Base-by-base conservation (phyloP, 53 echinoderm and acorn worm genomes). In the Mesocentrotus franciscanus region DNA sequence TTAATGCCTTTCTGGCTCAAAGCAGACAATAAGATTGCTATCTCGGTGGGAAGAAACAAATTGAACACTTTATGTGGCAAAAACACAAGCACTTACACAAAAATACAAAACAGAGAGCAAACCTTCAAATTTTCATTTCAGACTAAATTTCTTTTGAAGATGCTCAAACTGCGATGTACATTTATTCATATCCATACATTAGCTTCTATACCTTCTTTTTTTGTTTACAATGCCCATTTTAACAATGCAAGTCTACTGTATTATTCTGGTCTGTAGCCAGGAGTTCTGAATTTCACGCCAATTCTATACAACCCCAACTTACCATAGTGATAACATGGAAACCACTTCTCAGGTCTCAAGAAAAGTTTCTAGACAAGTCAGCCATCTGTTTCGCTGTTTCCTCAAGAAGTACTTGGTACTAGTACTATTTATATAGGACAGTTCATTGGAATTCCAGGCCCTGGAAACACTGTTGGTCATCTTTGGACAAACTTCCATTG, bases 261-360 rank as follows among this genome's bases (percentile, higher is more conserved):
- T 84, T 84, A 49, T 2, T 49, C 39, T 42, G 24, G 84, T 84
- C 84, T 39, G 36, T 9, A 84, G 34, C 84, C 20, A 26, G 76
- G 36, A 81, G 58, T 87, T 29, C 27, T 12, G 10, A 58, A 9
- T 27, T 27, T 58, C 59, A 87, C 29, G 59, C 87, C 59, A 56
- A 10, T 87, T 58, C 87, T 14, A 58, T 20, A 22, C 58, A 27
- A 55, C 9, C 42, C 22, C 6, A n/a, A 87, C 56, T 58, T 27
- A 87, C 87, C 87, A 87, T 22, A 56, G 55, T 24, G 2, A 85
- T 87, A 57, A 20, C 84, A 87, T 87, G 87, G 58, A 57, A 27
- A 87, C 57, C 58, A 2, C 87, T 87, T 87, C 87, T 87, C 87
- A 87, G n/a, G 58, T 87, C 24, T n/a, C 59, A n/a, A 84, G 84